Evolutionary conservation across 1,140 invertebrate genomes (phyloP).

Genomic region (Hormaphis cornu): DNA sequence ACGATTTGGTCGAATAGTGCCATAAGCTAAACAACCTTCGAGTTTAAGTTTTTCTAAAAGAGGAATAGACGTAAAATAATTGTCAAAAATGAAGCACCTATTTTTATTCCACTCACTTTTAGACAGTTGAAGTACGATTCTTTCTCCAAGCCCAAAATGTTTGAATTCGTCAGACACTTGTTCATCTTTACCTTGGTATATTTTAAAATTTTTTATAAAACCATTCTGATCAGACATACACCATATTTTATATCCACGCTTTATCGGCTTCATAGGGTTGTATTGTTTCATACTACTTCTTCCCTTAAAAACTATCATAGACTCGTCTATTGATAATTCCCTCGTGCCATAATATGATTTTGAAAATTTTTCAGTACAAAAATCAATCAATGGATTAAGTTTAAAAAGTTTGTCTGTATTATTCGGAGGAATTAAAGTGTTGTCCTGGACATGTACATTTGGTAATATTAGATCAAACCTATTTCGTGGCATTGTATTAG

Average conservation of each 20-base stretch:
- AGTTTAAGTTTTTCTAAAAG: not conserved
- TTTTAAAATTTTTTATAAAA: slow-evolving; percentile 37
- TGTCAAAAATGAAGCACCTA: slow-evolving; percentile 3
- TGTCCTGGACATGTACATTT: not conserved
- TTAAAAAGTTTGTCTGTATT: slow-evolving; percentile 36
- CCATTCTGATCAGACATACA: slow-evolving; percentile 35
- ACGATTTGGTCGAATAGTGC: slow-evolving; percentile 3
- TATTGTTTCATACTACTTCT: slow-evolving; percentile 39
- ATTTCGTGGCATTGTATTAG: not conserved
- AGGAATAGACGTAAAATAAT: slow-evolving; percentile 14
- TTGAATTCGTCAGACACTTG: slow-evolving; percentile 17
- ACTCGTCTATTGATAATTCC: slow-evolving; percentile 37
- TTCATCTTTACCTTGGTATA: slow-evolving; percentile 37
- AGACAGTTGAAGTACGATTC: slow-evolving; percentile 35
- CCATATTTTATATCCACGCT: slow-evolving; percentile 42
- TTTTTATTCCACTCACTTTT: not conserved
- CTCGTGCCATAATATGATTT: slow-evolving; percentile 1
- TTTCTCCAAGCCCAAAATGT: slow-evolving; percentile 36
- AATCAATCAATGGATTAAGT: slow-evolving; percentile 33
- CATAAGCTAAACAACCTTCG: not conserved
- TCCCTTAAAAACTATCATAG: slow-evolving; percentile 38
- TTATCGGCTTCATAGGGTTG: slow-evolving; percentile 40
- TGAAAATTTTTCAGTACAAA: slow-evolving; percentile 17
- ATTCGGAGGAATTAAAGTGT: not conserved
- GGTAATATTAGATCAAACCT: not conserved